Conservation (phyloP, 2,113 vertebrate genomes). For the Diadophis punctatus region DNA sequence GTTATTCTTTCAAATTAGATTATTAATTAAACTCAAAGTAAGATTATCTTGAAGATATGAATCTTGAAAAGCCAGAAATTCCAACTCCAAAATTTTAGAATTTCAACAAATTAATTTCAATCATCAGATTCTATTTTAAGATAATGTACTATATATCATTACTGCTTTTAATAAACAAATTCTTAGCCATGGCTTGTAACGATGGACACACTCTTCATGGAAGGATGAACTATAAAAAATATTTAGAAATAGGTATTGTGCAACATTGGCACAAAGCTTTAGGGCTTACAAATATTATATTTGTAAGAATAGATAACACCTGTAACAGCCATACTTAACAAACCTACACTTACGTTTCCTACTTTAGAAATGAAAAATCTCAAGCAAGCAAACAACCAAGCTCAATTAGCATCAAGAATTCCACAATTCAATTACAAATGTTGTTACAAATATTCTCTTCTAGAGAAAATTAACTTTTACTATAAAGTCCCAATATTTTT, state of each 20-base stretch:
- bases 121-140: not conserved
- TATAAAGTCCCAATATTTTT: not conserved
- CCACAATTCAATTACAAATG: not conserved
- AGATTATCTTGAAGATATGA: not conserved
- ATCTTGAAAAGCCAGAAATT: not conserved
- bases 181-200: not conserved
- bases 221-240: conserved; percentile 11
- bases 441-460: not conserved
- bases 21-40: not conserved
- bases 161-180: not conserved
- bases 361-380: not conserved
- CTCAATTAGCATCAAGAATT: not conserved
- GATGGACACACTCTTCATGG: conserved; percentile 7
- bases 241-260: conserved; percentile 27
- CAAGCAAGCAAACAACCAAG: not conserved
- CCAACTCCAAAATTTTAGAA: not conserved
- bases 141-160: not conserved
- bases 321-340: not conserved
- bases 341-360: not conserved
- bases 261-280: not conserved
- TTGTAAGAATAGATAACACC: not conserved
- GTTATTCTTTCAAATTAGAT: not conserved
- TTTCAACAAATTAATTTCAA: not conserved
- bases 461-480: not conserved
- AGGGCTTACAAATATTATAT: not conserved